Base-by-base conservation (phyloP, 1,140 invertebrate species). In the Drosophila sulfurigaster region DNA sequence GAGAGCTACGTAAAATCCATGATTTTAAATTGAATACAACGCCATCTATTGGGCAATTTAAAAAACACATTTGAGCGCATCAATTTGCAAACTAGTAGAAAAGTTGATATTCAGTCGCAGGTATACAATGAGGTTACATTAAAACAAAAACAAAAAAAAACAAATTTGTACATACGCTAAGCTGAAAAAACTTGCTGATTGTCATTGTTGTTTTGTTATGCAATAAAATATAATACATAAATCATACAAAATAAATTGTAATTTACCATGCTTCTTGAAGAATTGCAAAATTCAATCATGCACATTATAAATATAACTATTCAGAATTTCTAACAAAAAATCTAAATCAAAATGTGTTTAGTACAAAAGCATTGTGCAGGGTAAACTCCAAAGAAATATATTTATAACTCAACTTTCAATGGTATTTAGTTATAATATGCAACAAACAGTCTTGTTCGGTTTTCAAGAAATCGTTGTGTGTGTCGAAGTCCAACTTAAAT, bases 121-220 rank as follows among this genome's bases (percentile, higher is more conserved):
- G 81, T 86, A 89, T 89, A 80, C 78, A 90, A 81, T 83, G 73
- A 87, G 82, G 81, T 88, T 82, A 87, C 75, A 78, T 78, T 73
- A 48, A 74, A 51, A 69, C 25, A 2, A 59, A 60, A 59, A 38
- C 1, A 49, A 51, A 20, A 1, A 15, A 0, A 15, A 78, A 32
- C 10, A 49, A 70, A 72, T 76, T 43, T 91, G 90, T 91, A 91
- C 46, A 91, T 91, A 91, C 45, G 73, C 69, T 87, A 87, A 91
- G 76, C 90, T 91, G 90, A 88, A 88, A 85, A 78, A 87, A 91
- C 90, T 91, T 91, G 90, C 86, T 90, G 90, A 91, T 89, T 87
- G 79, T 88, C 46, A 62, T 81, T 35, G 72, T 87, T 79, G 72
- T 81, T 82, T 78, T 43, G 58, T 49, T 73, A 65, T 54, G 30